These are phyloP conservation scores for Agonopterix alstromeriana DNA, from an alignment of 2,888 invertebrate genomes.

Conservation along the genomic window DNA sequence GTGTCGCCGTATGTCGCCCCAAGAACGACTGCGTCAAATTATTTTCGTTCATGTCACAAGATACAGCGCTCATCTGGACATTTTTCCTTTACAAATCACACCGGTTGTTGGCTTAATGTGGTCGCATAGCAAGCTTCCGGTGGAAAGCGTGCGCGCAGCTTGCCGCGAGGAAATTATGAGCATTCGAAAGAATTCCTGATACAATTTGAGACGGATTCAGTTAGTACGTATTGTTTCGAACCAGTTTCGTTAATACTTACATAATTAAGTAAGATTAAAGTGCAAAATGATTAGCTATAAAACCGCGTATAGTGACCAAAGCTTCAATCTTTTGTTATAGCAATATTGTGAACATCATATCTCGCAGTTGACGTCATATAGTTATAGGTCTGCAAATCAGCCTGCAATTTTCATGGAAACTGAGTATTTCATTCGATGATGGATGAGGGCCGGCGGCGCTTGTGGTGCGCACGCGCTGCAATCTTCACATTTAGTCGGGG, in stretches of 20 bases:
- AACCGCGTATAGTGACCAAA: no score
- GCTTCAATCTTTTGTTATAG: no score
- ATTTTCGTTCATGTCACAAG: slow-evolving; percentile 76
- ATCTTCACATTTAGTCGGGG: slow-evolving; percentile 40
- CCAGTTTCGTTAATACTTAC: no score
- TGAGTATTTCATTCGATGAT: slow-evolving; percentile 30
- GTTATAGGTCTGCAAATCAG: slow-evolving; percentile 33
- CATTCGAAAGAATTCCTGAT: slow-evolving; percentile 1
- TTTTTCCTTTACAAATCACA: slow-evolving; percentile 73
- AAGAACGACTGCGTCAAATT: slow-evolving; percentile 74
- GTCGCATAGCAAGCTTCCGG: slow-evolving; percentile 51
- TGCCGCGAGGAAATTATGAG: background rate
- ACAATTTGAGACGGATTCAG: slow-evolving; percentile 4
- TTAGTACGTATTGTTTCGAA: background rate
- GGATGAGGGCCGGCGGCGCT: slow-evolving; percentile 27
- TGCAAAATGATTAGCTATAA: no score
- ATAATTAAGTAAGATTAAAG: no score
- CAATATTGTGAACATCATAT: background rate
- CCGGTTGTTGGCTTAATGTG: slow-evolving; percentile 57
- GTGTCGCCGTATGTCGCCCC: slow-evolving; percentile 75
- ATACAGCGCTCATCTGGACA: slow-evolving; percentile 74
- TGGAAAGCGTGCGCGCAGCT: slow-evolving; percentile 36
- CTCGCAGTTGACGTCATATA: background rate
- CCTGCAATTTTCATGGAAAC: slow-evolving; percentile 41
- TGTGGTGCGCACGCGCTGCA: slow-evolving; percentile 10